Base-by-base conservation (phyloP, 2,797 vertebrate species). In the Manis crassicaudata region DNA sequence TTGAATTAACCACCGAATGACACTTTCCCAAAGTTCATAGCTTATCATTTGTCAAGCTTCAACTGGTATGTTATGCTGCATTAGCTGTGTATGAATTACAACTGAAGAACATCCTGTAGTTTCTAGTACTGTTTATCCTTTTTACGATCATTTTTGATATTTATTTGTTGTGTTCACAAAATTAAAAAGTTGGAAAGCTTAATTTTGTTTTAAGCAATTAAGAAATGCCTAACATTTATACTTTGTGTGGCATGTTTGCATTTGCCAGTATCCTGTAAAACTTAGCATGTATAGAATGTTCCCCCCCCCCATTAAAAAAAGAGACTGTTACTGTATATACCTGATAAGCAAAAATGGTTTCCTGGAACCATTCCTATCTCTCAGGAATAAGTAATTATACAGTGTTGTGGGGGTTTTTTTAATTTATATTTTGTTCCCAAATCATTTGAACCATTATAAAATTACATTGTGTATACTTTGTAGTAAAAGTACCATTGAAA, bases 341-440 rank as follows among this genome's bases (percentile, higher is more conserved):
- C 75, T 94, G 68, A 76, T 97, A 96, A 96, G 75, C 4, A 25
- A 23, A 46, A 97, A 92, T 96, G 63, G 46, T 84, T 94, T 93
- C 85, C 75, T 92, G 80, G 80, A 97, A 63, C 63, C 58, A 72
- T 23, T 97, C 86, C 96, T 97, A 56, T 95, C 58, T 93, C 63
- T 95, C 2, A 77, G 52, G 23, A 97, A 98, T 96, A 72, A 95
- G 75, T 97, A 97, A 96, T 95, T 97, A 27, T 97, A 68, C 17
- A 92, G 52, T 95, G 20, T 54, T 81, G 68, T 27, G 23, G 13
- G 32, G 40, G 96, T n/a, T 20, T 62, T 85, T 85, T 80, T 40
- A 81, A 88, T 88, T 90, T 37, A 5, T 96, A 62, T 97, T 98
- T 98, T 97, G 52, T 96, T 97, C 87, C 80, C 91, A 68, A 97